phyloP scores from a whole-genome alignment of 2,797 vertebrate species.

The Hozukius guyotensis region DNA sequence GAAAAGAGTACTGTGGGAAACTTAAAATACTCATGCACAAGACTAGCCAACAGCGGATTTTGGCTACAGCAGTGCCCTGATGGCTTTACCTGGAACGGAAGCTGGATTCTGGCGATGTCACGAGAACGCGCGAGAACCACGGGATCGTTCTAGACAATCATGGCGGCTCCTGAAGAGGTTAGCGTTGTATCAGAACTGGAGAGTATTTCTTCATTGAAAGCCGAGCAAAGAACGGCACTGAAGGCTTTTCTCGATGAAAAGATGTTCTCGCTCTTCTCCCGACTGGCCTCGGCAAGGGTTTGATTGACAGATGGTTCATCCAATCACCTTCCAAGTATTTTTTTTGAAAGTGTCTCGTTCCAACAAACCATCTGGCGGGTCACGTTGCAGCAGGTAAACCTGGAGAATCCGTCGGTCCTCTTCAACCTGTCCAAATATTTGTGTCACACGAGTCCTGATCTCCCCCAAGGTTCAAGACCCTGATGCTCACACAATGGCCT shows the following conservation, averaged over 20 bases:
- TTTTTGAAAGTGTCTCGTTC: too few relatives aligned
- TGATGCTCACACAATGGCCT: neutral
- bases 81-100: neutral
- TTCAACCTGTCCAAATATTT: constrained; percentile 42
- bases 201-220: neutral
- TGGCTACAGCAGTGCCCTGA: neutral
- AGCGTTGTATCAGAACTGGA: neutral
- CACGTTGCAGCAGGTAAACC: neutral
- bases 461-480: constrained; percentile 2
- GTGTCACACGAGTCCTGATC: constrained; percentile 5
- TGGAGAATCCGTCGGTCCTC: neutral
- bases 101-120: neutral
- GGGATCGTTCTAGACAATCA: too few relatives aligned
- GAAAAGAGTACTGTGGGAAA: neutral
- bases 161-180: neutral
- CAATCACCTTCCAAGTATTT: neutral
- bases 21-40: neutral
- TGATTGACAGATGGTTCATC: neutral
- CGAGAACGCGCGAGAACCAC: rapidly evolving
- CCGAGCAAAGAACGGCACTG: neutral
- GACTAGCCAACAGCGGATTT: neutral
- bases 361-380: neutral
- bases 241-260: neutral
- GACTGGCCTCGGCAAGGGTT: too few relatives aligned
- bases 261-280: neutral